These are phyloP conservation scores for Champsocephalus gunnari DNA, from an alignment of 2,797 vertebrate species.

Conservation along the genomic window DNA sequence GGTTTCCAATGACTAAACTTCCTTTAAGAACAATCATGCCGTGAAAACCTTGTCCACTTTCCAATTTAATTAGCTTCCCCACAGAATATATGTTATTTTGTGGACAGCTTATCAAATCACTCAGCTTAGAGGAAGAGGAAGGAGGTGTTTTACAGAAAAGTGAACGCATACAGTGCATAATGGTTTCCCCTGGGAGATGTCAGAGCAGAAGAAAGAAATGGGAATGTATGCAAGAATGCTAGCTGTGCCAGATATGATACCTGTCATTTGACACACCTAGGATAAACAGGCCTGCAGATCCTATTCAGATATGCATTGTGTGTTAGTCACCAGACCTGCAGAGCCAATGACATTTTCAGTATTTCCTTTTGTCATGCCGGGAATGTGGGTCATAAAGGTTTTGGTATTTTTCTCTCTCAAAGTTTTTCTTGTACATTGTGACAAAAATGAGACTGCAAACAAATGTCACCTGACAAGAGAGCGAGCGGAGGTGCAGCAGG, in stretches of 20 bases:
- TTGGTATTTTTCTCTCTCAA: constrained; percentile 23
- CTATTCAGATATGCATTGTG: constrained; percentile 37
- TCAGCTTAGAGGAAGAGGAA: not conserved
- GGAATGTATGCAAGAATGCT: constrained; percentile 17
- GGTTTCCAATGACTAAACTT: not conserved
- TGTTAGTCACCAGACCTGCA: constrained; percentile 39
- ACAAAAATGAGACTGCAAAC: constrained; percentile 35
- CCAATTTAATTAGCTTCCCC: constrained; percentile 7
- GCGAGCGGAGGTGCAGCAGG: not conserved
- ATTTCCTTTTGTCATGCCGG: constrained; percentile 31
- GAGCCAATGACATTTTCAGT: constrained; percentile 46
- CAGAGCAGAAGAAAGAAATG: constrained; percentile 4
- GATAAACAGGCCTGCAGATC: constrained; percentile 18
- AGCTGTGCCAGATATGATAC: constrained; percentile 16
- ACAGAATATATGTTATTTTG: not conserved
- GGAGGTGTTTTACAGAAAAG: constrained; percentile 8
- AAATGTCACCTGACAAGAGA: constrained; percentile 40
- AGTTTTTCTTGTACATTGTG: constrained; percentile 27
- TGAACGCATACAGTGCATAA: not conserved
- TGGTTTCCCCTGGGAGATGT: constrained; percentile 18
- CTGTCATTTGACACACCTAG: constrained; percentile 18
- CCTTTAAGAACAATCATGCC: not conserved
- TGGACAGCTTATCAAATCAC: constrained; percentile 16
- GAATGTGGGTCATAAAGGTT: constrained; percentile 25
- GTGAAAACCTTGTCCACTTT: not conserved